A percentile compares a stretch with the other conserved stretches of the same genome.
phyloP scores from a whole-genome alignment of 2,888 invertebrate species.

The Cheilosia urbana region DNA sequence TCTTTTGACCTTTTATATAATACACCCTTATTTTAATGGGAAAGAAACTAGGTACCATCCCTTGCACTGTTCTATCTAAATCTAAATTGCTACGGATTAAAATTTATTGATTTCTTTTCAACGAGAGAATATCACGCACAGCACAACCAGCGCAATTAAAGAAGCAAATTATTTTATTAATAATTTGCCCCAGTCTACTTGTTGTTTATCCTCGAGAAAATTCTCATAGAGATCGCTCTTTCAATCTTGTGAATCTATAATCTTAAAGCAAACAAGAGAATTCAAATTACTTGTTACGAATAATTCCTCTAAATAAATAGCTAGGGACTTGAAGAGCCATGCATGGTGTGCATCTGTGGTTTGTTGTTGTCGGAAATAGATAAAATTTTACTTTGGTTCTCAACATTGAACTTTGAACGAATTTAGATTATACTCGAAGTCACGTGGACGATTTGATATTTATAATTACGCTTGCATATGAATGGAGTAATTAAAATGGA shows the following conservation, averaged over 20 bases:
- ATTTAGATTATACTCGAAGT: background rate
- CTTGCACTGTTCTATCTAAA: background rate
- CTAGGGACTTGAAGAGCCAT: background rate
- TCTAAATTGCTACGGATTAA: background rate
- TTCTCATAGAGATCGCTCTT: background rate
- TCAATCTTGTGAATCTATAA: constrained; percentile 2
- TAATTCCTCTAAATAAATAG: constrained; percentile 9
- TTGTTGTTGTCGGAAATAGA: background rate
- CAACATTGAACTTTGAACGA: constrained; percentile 7
- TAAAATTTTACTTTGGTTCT: background rate
- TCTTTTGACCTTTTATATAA: background rate
- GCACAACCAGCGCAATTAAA: background rate
- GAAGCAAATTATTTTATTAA: constrained; percentile 1
- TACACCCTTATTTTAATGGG: background rate
- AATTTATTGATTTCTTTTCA: constrained; percentile 7
- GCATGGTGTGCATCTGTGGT: background rate
- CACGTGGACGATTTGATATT: constrained; percentile 1
- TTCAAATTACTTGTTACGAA: constrained; percentile 2
- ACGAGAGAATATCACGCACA: background rate
- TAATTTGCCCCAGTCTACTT: constrained; percentile 9
- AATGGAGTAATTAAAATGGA: background rate
- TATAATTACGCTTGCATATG: background rate
- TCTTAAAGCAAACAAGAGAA: constrained; percentile 6
- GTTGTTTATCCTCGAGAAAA: background rate
- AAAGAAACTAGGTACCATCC: background rate